Base-by-base conservation (phyloP, 2,113 vertebrate species). In the Semnornis frantzii region DNA sequence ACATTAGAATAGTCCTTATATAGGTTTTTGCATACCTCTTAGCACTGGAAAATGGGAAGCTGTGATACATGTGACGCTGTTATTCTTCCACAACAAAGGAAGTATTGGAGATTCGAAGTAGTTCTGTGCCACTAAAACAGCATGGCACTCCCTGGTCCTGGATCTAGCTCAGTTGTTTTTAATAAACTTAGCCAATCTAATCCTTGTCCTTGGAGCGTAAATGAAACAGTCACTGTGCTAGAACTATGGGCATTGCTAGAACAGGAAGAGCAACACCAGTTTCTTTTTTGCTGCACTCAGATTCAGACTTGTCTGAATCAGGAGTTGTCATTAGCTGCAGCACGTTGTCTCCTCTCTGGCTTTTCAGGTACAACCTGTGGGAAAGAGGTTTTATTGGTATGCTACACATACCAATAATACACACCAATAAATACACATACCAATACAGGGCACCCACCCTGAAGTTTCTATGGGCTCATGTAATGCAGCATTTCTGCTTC, bases 401-500 rank as follows among this genome's bases (percentile, higher is more conserved):
- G 2, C 44, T 82, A 59, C 50, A 23, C 1, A 1, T n/a, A n/a
- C n/a, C n/a, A n/a, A n/a, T n/a, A n/a, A n/a, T n/a, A n/a, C n/a
- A n/a, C n/a, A n/a, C n/a, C n/a, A n/a, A n/a, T n/a, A n/a, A n/a
- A n/a, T n/a, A n/a, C n/a, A n/a, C n/a, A n/a, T n/a, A n/a, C n/a
- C n/a, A n/a, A n/a, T n/a, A 1, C 0, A 0, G 84, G 46, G 66
- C 23, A 31, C 23, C 3, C 0, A 19, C 58, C 52, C 75, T 85
- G 39, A 48, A 48, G 31, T 80, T 89, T 11, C 19, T 57, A n/a
- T 73, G 64, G 57, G 34, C 4, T 63, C 28, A 3, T 52, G 15
- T 65, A 39, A 8, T 24, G 21, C 17, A n/a, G 34, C 0, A 0
- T 91, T 91, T 27, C 55, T 3, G 0, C 60, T 94, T 92, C 52